Base-by-base conservation (phyloP, 35 echinoderm and acorn worm genomes). In the Apostichopus californicus region DNA sequence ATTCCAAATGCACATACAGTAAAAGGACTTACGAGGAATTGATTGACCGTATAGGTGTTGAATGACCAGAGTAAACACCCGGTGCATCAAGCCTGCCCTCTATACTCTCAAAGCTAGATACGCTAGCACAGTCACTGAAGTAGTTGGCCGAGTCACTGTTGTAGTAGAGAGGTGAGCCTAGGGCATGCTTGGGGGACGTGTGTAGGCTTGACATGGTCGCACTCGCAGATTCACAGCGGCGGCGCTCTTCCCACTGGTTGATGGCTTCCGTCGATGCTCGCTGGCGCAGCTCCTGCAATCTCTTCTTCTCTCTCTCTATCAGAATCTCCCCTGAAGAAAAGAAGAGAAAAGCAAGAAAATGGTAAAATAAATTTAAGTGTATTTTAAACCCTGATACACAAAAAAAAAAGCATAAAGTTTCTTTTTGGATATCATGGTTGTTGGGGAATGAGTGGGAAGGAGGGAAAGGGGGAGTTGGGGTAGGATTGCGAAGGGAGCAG, bases 21-120 rank as follows among this genome's bases (percentile, higher is more conserved):
- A 24, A 57, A 1, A 56, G 0, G 26, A 91, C 88, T 90, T 71
- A 96, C 95, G 90, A 83, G 22, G 86, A 64, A 64, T 93, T 94
- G 75, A 96, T 87, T 0, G 87, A 91, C 87, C 94, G 92, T 59
- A 91, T 92, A 11, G 96, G 96, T 34, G 96, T 95, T 56, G 94
- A 95, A 89, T 95, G 87, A 20, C 91, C 96, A 6, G 96, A 98
- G 25, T 86, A 79, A 21, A 52, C 83, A 6, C 83, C 93, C 6
- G 89, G 79, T 0, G 78, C 56, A 52, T 98, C 96, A 57, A 98
- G 77, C 55, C 87, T 79, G 13, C 96, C 96, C 80, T 98, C 96
- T 61, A 98, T 95, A 70, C 94, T 96, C 94, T 98, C 96, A 86
- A 98, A 98, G 28, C 96, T 98, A 5, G 96, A 98, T 22, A 98